Evolutionary conservation across 2,113 vertebrate species (phyloP), one percentile per base, ranked within the genome.

Genomic region (Guaruba guarouba): DNA sequence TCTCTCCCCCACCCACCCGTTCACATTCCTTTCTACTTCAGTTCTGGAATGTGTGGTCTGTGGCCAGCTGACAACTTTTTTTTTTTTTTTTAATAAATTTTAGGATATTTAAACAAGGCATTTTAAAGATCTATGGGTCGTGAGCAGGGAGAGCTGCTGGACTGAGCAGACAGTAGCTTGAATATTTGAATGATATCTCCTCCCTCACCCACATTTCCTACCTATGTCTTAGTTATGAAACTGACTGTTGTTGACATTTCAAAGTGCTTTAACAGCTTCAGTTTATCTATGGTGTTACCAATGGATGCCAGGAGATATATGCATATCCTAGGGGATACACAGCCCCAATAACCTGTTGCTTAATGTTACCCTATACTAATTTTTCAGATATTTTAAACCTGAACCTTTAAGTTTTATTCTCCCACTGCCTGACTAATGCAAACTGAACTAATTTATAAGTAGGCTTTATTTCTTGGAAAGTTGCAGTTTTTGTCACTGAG

Each of bases 11-110:
- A 96, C 96, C 96, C 96, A 96, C 96, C 96, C 96, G 86, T 96
- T 96, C 92, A 92, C 95, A 97, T 96, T 96, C 95, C 95, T 97
- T 94, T 97, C 95, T 94, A 96, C 93, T 96, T 97, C 92, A 84
- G 92, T 93, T 96, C 93, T 96, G 93, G 95, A 96, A 96, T 96
- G 95, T 92, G 95, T 96, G 96, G 95, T 96, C 95, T 96, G 92
- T 95, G 95, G 96, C 95, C 92, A 96, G 93, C 73, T 95, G 92
- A 96, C 80, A 90, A 63, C n/a, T 79, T 75, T 90, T 67, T 75
- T 73, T 51, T 9, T 55, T 59, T 57, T 59, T 59, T 52, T 9
- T 44, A 85, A 92, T 46, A 90, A 90, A 91, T 90, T 91, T 85
- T 76, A 93, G 61, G 79, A 69, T 94, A 96, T 90, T 96, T 92